A percentile compares a stretch with the other conserved stretches of the same genome.
Evolutionary conservation across 2,888 invertebrate genomes (phyloP).

Genomic region (Megaustenia siamemsis): DNA sequence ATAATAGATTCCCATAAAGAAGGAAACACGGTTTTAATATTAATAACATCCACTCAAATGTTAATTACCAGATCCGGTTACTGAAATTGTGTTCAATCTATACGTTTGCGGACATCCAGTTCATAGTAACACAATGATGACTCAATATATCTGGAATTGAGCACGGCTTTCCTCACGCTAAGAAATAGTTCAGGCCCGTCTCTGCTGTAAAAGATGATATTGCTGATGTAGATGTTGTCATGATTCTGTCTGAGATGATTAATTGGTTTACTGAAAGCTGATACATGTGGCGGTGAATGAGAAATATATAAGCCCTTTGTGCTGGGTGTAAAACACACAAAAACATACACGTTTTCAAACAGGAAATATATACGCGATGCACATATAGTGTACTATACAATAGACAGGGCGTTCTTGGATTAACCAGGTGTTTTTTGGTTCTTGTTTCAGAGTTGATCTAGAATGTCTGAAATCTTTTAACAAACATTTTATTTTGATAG

Average conservation of each 20-base stretch:
- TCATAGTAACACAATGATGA: background rate
- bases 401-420: too few species aligned
- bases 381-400: too few species aligned
- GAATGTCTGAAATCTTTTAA: too few species aligned
- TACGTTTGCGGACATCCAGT: background rate
- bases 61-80: background rate
- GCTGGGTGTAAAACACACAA: too few species aligned
- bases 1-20: background rate
- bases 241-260: background rate
- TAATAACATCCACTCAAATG: background rate
- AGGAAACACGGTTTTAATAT: background rate
- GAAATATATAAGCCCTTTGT: too few species aligned
- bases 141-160: background rate
- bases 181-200: background rate
- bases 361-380: too few species aligned
- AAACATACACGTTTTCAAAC: too few species aligned
- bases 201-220: background rate
- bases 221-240: background rate
- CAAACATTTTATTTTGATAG: too few species aligned
- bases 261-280: background rate
- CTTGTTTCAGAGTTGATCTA: too few species aligned
- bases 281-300: background rate
- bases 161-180: background rate
- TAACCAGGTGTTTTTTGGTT: too few species aligned
- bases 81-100: background rate